Percentiles rank a stretch among this genome's conserved stretches.
Conservation (phyloP, 2,113 vertebrate species). For the Petromus typicus region DNA sequence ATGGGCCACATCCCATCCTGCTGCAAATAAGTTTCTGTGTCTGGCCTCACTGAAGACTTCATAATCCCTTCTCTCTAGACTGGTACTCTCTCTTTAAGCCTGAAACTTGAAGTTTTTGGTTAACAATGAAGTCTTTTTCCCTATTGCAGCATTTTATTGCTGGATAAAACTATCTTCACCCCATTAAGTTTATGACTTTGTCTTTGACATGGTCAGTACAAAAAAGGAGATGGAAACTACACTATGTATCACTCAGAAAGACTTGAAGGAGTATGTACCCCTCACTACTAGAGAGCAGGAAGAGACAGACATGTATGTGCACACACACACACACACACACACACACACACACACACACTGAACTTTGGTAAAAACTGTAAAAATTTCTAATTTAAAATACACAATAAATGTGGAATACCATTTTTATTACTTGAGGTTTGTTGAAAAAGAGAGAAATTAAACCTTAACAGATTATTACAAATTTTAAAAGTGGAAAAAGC, state of each 20-base stretch:
- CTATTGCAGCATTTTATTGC: background rate
- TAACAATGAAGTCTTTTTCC: background rate
- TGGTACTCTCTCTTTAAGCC: background rate
- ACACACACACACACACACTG: background rate
- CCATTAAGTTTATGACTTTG: background rate
- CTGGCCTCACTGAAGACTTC: background rate
- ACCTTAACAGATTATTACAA: background rate
- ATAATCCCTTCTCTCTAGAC: no score
- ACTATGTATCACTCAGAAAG: background rate
- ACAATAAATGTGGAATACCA: background rate
- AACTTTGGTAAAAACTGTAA: background rate
- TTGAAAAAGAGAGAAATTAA: background rate
- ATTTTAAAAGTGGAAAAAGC: background rate
- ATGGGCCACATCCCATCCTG: background rate
- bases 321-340: background rate
- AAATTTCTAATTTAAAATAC: background rate
- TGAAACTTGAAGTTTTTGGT: background rate
- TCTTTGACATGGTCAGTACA: background rate
- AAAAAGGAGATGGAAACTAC: background rate
- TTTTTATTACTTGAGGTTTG: background rate
- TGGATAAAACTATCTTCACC: constrained; percentile 5
- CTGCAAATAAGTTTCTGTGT: background rate
- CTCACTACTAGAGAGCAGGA: background rate
- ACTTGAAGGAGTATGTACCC: background rate
- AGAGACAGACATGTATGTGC: background rate